Percentiles rank a stretch among this genome's conserved stretches.
Conservation (phyloP, 2,113 vertebrate genomes). For the Nasalis larvatus region DNA sequence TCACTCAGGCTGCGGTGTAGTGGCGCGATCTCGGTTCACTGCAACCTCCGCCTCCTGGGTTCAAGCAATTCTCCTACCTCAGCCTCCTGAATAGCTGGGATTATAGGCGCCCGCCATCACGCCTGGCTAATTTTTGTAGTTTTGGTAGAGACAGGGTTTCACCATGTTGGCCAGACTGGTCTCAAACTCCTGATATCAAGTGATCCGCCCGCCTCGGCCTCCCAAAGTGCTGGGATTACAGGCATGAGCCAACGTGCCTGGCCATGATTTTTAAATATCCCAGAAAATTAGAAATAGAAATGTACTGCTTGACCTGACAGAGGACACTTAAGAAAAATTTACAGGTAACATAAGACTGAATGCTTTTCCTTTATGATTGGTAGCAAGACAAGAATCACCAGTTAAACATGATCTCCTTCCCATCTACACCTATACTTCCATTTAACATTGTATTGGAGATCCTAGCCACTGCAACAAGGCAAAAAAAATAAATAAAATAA, state of each 20-base stretch:
- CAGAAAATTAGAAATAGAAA: neutral
- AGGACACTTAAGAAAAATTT: neutral
- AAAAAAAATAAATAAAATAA: neutral
- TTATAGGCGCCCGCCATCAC: no score
- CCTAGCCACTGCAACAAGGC: neutral
- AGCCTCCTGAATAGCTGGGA: no score
- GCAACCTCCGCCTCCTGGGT: no score
- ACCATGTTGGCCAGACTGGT: no score
- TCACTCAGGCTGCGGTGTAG: accelerated
- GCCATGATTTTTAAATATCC: neutral
- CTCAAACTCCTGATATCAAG: no score
- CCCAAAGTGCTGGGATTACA: no score
- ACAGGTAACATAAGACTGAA: neutral
- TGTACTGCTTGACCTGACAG: neutral
- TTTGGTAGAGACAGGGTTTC: no score
- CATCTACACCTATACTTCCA: neutral
- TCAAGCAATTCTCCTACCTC: no score
- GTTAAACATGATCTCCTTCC: neutral
- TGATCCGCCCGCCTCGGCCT: no score
- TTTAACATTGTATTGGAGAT: neutral
- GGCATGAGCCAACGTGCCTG: accelerated
- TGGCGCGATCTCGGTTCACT: accelerated
- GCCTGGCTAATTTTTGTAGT: no score
- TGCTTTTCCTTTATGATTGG: neutral
- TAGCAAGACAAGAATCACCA: neutral